Conservation (phyloP, 2,888 invertebrate species). For the Acanthosepion lycidas region DNA sequence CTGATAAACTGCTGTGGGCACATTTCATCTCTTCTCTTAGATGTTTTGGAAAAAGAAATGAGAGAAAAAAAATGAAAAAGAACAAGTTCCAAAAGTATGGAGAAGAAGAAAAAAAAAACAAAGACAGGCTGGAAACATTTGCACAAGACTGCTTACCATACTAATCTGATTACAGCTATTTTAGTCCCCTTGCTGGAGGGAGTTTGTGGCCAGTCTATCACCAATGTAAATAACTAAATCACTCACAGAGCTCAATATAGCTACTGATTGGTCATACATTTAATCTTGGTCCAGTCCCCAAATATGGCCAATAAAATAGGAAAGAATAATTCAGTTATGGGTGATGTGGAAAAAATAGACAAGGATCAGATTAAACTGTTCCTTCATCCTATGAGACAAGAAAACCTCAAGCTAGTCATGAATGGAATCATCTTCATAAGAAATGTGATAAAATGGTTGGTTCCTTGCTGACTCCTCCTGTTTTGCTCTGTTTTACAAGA, state of each 20-base stretch:
- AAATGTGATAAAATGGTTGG: neutral
- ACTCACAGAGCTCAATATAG: constrained; percentile 1
- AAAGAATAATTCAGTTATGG: constrained; percentile 33
- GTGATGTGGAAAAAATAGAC: neutral
- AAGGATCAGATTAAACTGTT: neutral
- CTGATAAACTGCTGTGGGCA: neutral
- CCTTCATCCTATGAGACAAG: neutral
- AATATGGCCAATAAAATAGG: neutral
- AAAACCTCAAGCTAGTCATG: neutral
- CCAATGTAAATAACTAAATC: constrained; percentile 1
- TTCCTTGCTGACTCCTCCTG: too few species aligned
- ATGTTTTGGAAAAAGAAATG: neutral
- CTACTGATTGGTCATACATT: neutral
- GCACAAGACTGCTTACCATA: neutral
- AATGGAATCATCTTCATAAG: neutral
- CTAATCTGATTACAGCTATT: neutral
- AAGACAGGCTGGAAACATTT: neutral
- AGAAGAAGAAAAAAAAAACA: neutral
- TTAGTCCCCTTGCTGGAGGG: neutral
- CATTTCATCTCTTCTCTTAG: neutral
- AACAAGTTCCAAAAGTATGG: neutral
- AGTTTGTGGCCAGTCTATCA: constrained; percentile 8
- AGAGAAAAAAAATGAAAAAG: neutral
- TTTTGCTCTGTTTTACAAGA: too few species aligned
- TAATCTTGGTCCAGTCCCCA: constrained; percentile 33